Conservation (phyloP, 2,113 vertebrate species). For the Origma solitaria region DNA sequence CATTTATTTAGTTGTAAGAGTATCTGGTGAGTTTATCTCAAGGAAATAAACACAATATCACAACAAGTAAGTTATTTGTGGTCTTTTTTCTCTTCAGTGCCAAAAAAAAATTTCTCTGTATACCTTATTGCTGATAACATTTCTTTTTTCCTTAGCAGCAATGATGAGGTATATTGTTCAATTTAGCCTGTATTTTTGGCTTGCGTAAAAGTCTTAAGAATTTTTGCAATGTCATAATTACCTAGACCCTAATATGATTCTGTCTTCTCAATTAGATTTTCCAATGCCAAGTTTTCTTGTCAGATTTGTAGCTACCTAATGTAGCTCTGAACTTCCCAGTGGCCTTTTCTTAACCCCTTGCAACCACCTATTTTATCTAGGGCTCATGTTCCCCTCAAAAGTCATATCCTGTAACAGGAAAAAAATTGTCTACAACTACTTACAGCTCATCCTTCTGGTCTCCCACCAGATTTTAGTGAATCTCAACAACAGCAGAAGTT, state of each 20-base stretch:
- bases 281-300: not conserved
- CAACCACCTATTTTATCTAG: not conserved
- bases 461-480: not conserved
- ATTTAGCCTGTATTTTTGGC: not conserved
- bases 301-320: not conserved
- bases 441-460: not conserved
- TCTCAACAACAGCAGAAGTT: not conserved
- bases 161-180: not conserved
- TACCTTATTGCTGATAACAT: not conserved
- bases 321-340: not conserved
- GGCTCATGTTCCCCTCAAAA: not conserved
- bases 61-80: not conserved
- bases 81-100: not conserved
- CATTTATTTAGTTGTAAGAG: not conserved
- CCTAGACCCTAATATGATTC: not conserved
- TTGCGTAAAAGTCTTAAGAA: not conserved
- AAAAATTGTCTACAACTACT: not conserved
- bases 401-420: not conserved
- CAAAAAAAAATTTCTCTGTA: not conserved
- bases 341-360: not conserved
- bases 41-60: not conserved
- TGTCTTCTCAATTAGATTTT: not conserved
- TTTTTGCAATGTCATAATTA: not conserved
- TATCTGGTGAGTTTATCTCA: not conserved
- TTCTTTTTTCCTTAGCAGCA: not conserved